Percentiles rank a stretch among this genome's conserved stretches.
Conservation (phyloP, 2,888 invertebrate genomes). For the Cosmorhoe ocellata region DNA sequence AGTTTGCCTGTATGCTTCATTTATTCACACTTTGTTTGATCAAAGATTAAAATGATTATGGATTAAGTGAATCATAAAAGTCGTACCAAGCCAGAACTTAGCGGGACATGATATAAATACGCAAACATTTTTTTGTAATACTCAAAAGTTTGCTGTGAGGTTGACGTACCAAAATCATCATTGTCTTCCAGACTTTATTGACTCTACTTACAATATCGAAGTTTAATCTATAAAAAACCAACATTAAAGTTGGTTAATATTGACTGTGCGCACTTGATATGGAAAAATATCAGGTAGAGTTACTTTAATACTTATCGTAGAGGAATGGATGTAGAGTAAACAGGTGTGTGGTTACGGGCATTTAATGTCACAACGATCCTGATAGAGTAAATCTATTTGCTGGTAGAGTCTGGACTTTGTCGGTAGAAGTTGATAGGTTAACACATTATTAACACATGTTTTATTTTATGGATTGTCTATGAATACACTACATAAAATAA, state of each 20-base stretch:
- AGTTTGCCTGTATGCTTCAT: too few relatives aligned
- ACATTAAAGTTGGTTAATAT: conserved; percentile 60
- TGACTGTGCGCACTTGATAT: conserved; percentile 74
- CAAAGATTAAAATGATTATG: too few relatives aligned
- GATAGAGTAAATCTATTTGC: conserved; percentile 1
- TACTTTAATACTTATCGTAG: conserved; percentile 26
- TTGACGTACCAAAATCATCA: not conserved
- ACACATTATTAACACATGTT: not conserved
- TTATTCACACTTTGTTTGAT: too few relatives aligned
- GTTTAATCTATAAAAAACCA: conserved; percentile 74
- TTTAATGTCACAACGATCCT: conserved; percentile 41
- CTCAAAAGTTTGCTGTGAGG: too few relatives aligned
- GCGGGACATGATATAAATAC: too few relatives aligned
- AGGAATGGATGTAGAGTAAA: conserved; percentile 50
- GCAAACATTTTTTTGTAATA: too few relatives aligned
- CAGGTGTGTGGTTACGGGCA: conserved; percentile 61
- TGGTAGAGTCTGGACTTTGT: not conserved
- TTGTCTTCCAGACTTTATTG: conserved; percentile 34
- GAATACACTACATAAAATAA: too few relatives aligned
- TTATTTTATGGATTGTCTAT: too few relatives aligned
- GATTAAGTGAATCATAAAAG: too few relatives aligned
- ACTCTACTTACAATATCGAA: conserved; percentile 50
- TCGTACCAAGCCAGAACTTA: too few relatives aligned
- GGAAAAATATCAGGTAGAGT: conserved; percentile 54
- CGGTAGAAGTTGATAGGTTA: not conserved